Percentiles rank a stretch among this genome's conserved stretches.
phyloP scores from a whole-genome alignment of 2,888 invertebrate genomes.

The Agrotis exclamationis region DNA sequence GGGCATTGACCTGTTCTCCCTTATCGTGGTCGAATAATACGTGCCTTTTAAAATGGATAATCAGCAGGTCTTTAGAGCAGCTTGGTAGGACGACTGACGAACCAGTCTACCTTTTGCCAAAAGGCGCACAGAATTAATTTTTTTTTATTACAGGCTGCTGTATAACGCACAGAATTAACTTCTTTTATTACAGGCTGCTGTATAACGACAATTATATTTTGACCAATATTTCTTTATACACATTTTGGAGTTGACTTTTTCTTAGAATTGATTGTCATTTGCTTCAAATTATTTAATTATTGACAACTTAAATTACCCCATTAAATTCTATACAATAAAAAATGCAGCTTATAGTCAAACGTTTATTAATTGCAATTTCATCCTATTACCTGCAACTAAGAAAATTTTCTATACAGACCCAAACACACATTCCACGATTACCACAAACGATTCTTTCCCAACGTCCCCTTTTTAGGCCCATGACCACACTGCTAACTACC shows the following conservation, averaged over 20 bases:
- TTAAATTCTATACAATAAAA: slow-evolving; percentile 22
- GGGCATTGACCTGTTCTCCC: too few species aligned
- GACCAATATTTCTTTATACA: neutral
- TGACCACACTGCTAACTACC: slow-evolving; percentile 69
- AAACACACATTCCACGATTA: slow-evolving; percentile 29
- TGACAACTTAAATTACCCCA: slow-evolving; percentile 4
- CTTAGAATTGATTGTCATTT: slow-evolving; percentile 28
- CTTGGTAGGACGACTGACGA: too few species aligned
- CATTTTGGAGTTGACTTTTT: neutral
- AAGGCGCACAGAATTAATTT: too few species aligned
- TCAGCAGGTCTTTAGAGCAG: too few species aligned
- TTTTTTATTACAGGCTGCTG: too few species aligned
- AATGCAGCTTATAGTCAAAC: slow-evolving; percentile 32
- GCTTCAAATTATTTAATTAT: slow-evolving; percentile 25
- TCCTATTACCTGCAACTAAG: slow-evolving; percentile 15
- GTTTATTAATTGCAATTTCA: slow-evolving; percentile 20
- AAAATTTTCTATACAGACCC: slow-evolving; percentile 37
- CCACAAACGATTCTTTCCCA: slow-evolving; percentile 37
- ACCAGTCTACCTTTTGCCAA: too few species aligned
- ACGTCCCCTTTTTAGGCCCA: slow-evolving; percentile 65
- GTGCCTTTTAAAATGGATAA: too few species aligned
- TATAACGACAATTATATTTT: neutral
- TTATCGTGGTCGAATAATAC: too few species aligned
- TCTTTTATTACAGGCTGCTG: too few species aligned
- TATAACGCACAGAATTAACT: too few species aligned